Conservation (phyloP, 2,797 vertebrate genomes). For the Anguilla obscura region DNA sequence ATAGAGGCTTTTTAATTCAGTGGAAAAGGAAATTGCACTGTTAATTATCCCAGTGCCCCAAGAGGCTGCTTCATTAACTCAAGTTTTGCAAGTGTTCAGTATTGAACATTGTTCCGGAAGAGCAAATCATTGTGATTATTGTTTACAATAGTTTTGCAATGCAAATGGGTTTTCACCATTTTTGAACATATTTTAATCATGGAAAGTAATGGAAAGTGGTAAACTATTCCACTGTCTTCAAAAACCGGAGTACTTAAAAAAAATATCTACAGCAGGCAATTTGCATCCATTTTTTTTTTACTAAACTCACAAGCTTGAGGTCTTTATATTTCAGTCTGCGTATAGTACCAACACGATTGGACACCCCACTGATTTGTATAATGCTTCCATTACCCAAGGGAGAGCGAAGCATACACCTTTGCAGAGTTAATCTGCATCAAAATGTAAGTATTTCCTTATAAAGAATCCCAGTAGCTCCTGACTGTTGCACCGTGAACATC, state of each 20-base stretch:
- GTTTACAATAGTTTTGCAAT: not conserved
- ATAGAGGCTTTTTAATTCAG: not conserved
- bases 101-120: not conserved
- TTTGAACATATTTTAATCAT: not conserved
- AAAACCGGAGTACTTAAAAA: not conserved
- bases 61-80: not conserved
- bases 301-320: not conserved
- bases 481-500: not conserved
- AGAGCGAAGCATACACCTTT: not conserved
- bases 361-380: not conserved
- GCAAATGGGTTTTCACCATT: not conserved
- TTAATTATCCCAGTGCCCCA: conserved; percentile 3
- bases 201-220: not conserved
- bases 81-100: not conserved
- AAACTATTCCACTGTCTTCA: not conserved
- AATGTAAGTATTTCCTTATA: not conserved
- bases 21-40: not conserved
- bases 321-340: not conserved
- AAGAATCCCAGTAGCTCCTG: not conserved
- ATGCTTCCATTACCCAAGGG: not conserved
- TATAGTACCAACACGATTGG: not conserved
- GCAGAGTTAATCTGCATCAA: not conserved
- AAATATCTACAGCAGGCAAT: not conserved
- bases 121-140: not conserved
- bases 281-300: not conserved